Conservation (phyloP, 2,113 vertebrate species). For the Tupaia tana region DNA sequence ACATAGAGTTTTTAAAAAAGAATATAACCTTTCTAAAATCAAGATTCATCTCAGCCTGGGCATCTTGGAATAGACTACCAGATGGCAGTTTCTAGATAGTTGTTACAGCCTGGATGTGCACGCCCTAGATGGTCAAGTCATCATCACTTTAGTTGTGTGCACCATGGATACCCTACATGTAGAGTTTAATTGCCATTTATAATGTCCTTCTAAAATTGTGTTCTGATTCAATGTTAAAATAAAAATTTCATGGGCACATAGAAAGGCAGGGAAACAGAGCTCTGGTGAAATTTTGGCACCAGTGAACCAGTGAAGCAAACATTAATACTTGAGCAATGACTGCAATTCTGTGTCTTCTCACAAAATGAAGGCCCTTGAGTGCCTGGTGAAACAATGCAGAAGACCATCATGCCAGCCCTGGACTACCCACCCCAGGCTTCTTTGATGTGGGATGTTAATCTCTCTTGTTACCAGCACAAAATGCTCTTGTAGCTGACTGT, state of each 20-base stretch:
- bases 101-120: background rate
- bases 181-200: background rate
- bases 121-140: background rate
- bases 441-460: background rate
- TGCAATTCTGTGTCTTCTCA: background rate
- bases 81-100: rapidly evolving
- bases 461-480: background rate
- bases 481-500: background rate
- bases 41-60: background rate
- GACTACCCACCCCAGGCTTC: background rate
- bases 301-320: background rate
- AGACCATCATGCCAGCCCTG: background rate
- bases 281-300: background rate
- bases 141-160: background rate
- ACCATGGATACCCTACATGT: too few relatives aligned
- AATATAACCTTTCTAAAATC: background rate
- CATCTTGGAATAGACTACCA: too few relatives aligned
- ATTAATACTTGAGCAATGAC: background rate
- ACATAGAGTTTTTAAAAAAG: rapidly evolving
- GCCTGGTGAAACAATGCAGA: background rate
- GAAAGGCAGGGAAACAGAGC: background rate
- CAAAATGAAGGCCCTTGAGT: background rate
- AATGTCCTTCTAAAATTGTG: background rate
- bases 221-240: background rate
- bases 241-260: background rate